Percentiles rank a stretch among this genome's conserved stretches.
phyloP scores from a whole-genome alignment of 1,140 invertebrate genomes.

The Calephelis nemesis region DNA sequence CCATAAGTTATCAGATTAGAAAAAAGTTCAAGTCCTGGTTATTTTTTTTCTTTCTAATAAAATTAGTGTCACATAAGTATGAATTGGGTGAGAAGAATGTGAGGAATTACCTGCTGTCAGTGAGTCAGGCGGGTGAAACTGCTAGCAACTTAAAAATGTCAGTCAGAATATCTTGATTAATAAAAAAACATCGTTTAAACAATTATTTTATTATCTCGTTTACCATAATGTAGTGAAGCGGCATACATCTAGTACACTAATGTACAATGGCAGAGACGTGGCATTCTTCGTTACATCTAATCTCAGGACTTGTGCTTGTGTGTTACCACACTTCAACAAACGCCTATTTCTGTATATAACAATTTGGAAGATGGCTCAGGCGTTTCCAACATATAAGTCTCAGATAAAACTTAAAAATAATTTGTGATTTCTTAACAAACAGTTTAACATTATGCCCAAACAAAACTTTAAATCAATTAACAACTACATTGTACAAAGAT shows the following conservation, averaged over 20 bases:
- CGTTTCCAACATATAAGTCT: conserved; percentile 9
- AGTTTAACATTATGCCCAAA: conserved; percentile 27
- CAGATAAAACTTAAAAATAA: conserved; percentile 22
- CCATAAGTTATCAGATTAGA: too few species aligned
- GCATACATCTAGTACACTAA: conserved; percentile 71
- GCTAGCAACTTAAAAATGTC: too few species aligned
- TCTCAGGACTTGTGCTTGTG: conserved; percentile 24
- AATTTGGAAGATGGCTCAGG: conserved; percentile 25
- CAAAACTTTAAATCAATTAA: conserved; percentile 33
- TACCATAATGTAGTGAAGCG: conserved; percentile 72
- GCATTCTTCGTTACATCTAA: conserved; percentile 29
- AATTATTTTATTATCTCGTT: conserved; percentile 76
- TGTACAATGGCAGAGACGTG: conserved; percentile 60
- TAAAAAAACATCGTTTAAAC: conserved; percentile 58
- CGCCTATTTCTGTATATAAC: conserved; percentile 31
- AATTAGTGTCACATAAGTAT: too few species aligned
- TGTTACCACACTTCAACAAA: not conserved
- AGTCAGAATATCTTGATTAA: conserved; percentile 23
- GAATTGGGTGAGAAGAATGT: too few species aligned
- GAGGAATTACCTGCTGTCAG: too few species aligned
- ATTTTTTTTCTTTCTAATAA: too few species aligned
- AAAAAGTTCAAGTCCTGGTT: too few species aligned
- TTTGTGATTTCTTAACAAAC: conserved; percentile 19
- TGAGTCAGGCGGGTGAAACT: too few species aligned
- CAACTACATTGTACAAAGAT: conserved; percentile 32